Evolutionary conservation across 2,888 invertebrate genomes (phyloP), one percentile per base, ranked within the genome.

Genomic region (Tetheella fluctuosa): DNA sequence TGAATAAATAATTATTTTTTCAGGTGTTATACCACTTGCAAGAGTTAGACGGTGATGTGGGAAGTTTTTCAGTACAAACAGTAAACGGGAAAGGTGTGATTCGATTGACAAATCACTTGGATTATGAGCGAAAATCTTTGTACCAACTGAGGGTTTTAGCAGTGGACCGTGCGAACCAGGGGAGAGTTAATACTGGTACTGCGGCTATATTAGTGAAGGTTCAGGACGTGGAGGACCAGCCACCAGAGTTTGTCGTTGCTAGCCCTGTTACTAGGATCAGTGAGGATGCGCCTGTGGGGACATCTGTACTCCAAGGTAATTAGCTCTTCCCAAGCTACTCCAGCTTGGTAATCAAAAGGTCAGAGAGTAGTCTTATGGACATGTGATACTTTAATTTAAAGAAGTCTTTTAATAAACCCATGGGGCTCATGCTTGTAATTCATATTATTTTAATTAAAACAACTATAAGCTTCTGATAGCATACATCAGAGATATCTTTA

Each of bases 191-290:
- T 81, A 98, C 98, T 0, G 98, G 97, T 23, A 97, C 98, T 3
- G 98, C 98, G 0, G 97, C 97, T 59, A 95, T 98, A 70, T 92
- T 98, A 67, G 95, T 98, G 7, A 97, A 97, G 89, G 91, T 93
- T 8, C 95, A 96, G 79, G 98, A 99, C 89, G 95, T 97, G 23
- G 98, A 98, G 85, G 98, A 98, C 85, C 97, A 97, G 84, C 97
- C 98, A 0, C 98, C 98, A 0, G 97, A 97, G 82, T 98, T 98
- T 88, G 95, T 98, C 25, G 95, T 96, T 59, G 97, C 97, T 13
- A 96, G 96, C 65, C 96, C 98, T 0, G 97, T 98, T n/a, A 97
- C 97, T 0, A 94, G 97, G 76, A 96, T 98, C 62, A 95, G 96
- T 59, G 98, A 98, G 88, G 97, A 98, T 91, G 96, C 96, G 0